phyloP scores from a whole-genome alignment of 1,140 invertebrate species.

The Drosophila rhopaloa region DNA sequence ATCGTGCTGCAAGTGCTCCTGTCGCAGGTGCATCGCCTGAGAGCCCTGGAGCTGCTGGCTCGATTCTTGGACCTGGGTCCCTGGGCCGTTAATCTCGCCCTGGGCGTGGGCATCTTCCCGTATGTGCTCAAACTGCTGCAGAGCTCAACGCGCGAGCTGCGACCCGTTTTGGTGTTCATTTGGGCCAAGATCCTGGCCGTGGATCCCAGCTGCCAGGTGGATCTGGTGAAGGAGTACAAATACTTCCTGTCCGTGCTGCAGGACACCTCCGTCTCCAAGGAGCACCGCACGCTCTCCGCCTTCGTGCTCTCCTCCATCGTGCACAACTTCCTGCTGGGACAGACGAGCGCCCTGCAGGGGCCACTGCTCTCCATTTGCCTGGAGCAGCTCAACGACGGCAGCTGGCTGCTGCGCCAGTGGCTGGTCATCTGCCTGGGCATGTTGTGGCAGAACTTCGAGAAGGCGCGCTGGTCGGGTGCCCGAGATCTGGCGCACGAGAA shows the following conservation, averaged over 20 bases:
- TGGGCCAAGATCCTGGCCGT: slow-evolving; percentile 99
- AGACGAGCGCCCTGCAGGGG: slow-evolving; percentile 94
- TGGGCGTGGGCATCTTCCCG: slow-evolving; percentile 99
- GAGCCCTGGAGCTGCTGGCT: slow-evolving; percentile 97
- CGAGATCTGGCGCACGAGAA: slow-evolving; percentile 98
- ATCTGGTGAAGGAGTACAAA: slow-evolving; percentile 98
- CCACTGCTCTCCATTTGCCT: slow-evolving; percentile 95
- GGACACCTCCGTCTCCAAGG: slow-evolving; percentile 92
- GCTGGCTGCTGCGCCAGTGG: slow-evolving; percentile 94
- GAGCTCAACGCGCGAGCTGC: slow-evolving; percentile 95
- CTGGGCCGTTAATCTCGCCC: slow-evolving; percentile 98
- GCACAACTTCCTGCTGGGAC: slow-evolving; percentile 93
- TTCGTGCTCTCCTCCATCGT: slow-evolving; percentile 97
- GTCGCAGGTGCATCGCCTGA: slow-evolving; percentile 97
- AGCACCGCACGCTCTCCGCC: slow-evolving; percentile 94
- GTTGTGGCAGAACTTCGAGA: slow-evolving; percentile 96
- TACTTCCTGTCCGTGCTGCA: slow-evolving; percentile 96
- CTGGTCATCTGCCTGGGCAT: slow-evolving; percentile 95
- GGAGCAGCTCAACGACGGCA: slow-evolving; percentile 89
- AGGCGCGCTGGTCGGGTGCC: slow-evolving; percentile 97
- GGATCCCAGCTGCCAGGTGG: slow-evolving; percentile 96
- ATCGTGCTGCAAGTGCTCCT: slow-evolving; percentile 99
- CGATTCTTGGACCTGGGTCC: slow-evolving; percentile 97
- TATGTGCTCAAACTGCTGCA: slow-evolving; percentile 98
- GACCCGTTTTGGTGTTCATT: slow-evolving; percentile 97